These are phyloP conservation scores for Coreius guichenoti DNA, from an alignment of 2,797 vertebrate genomes.

Conservation along the genomic window DNA sequence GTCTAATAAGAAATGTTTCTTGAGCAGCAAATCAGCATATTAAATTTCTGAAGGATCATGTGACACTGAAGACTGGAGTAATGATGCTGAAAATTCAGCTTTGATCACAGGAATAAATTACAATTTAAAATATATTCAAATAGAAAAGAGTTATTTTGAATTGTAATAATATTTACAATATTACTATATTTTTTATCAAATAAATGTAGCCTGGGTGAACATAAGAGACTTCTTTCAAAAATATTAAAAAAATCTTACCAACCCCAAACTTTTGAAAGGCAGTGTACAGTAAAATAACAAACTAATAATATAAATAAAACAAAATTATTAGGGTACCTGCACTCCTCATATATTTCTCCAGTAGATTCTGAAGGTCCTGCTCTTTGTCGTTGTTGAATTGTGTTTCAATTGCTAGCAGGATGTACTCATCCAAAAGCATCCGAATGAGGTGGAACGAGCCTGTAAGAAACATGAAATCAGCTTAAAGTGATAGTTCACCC, in stretches of 20 bases:
- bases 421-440: constrained; percentile 99
- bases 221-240: background rate
- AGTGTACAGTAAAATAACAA: background rate
- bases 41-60: background rate
- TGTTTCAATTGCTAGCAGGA: constrained; percentile 95
- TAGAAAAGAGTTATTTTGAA: background rate
- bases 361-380: constrained; percentile 94
- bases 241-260: background rate
- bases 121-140: background rate
- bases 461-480: constrained; percentile 64
- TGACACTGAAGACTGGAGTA: background rate
- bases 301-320: background rate
- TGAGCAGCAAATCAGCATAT: background rate
- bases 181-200: background rate
- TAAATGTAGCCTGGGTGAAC: background rate
- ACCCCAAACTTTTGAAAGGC: background rate
- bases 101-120: too few species aligned
- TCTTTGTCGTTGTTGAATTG: constrained; percentile 99
- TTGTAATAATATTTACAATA: background rate
- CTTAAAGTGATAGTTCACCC: background rate
- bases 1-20: background rate
- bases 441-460: constrained; percentile 98
- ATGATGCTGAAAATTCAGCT: background rate
- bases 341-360: constrained; percentile 99
- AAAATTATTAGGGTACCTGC: constrained; percentile 79